Percentiles rank a stretch among this genome's conserved stretches.
Evolutionary conservation across 2,888 invertebrate species (phyloP).

Genomic region (Calameuta filiformis): DNA sequence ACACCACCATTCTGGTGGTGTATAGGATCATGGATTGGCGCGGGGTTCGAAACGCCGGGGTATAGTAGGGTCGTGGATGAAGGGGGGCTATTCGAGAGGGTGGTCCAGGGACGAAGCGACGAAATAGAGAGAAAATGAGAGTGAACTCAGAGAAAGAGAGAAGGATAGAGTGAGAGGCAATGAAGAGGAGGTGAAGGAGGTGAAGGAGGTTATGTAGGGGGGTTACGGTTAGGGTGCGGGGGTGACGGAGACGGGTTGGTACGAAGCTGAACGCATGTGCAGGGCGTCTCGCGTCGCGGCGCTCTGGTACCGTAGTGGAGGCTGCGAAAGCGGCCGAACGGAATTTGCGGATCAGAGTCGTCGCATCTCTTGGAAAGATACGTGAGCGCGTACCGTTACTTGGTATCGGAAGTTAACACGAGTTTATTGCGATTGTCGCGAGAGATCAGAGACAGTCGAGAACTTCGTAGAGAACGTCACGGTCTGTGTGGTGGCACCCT

Average conservation of each 20-base stretch:
- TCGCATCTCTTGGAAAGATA: constrained; percentile 62
- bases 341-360: constrained; percentile 65
- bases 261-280: constrained; percentile 64
- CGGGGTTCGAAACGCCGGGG: neutral
- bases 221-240: constrained; percentile 28
- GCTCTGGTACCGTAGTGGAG: constrained; percentile 61
- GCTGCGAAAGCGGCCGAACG: constrained; percentile 60
- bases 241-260: constrained; percentile 36
- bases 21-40: constrained; percentile 20
- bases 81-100: neutral
- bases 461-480: neutral
- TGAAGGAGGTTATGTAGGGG: constrained; percentile 31
- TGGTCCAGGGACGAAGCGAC: constrained; percentile 11
- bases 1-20: constrained; percentile 24
- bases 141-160: constrained; percentile 3
- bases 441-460: neutral
- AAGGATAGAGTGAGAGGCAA: constrained; percentile 1
- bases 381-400: constrained; percentile 26
- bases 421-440: neutral
- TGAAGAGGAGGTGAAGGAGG: constrained; percentile 13
- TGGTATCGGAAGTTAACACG: neutral
- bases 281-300: constrained; percentile 63
- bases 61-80: constrained; percentile 14
- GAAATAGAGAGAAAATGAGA: constrained; percentile 21
- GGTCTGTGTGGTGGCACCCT: neutral